These are phyloP conservation scores for Neopipo cinnamomea DNA, from an alignment of 2,113 vertebrate species.

Conservation along the genomic window DNA sequence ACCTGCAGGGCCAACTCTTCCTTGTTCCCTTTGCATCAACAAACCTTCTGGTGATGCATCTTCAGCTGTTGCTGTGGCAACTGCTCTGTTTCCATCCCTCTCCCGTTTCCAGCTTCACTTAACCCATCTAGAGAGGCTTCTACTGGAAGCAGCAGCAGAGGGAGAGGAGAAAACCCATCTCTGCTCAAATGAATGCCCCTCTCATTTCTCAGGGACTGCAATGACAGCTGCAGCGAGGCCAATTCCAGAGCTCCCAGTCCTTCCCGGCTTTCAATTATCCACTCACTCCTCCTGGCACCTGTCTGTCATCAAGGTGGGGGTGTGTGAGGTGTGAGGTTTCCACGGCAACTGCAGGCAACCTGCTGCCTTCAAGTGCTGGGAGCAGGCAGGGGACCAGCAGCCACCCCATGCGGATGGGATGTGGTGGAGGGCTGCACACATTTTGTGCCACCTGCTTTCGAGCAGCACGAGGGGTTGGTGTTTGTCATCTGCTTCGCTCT, in stretches of 20 bases:
- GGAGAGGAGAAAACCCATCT: background rate
- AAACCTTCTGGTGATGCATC: background rate
- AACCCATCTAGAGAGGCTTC: background rate
- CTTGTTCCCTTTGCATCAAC: background rate
- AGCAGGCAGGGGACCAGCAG: background rate
- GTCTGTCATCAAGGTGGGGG: conserved; percentile 27
- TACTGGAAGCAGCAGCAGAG: background rate
- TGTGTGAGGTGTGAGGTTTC: conserved; percentile 16
- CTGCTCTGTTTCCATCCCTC: background rate
- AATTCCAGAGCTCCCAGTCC: background rate
- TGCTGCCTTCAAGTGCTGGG: conserved; percentile 5
- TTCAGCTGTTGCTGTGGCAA: conserved; percentile 52
- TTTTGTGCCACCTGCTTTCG: background rate
- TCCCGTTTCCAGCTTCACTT: background rate
- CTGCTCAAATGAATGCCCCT: background rate
- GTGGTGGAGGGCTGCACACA: background rate
- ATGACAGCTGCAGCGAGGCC: background rate
- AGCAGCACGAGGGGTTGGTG: background rate
- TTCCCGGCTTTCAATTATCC: background rate
- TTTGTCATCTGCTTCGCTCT: background rate
- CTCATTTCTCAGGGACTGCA: background rate
- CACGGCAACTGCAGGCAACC: conserved; percentile 41
- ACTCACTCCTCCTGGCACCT: conserved; percentile 47
- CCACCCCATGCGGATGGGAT: background rate
- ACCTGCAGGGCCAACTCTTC: background rate